Conservation (phyloP, 1,140 invertebrate genomes). For the Drosophila repletoides region DNA sequence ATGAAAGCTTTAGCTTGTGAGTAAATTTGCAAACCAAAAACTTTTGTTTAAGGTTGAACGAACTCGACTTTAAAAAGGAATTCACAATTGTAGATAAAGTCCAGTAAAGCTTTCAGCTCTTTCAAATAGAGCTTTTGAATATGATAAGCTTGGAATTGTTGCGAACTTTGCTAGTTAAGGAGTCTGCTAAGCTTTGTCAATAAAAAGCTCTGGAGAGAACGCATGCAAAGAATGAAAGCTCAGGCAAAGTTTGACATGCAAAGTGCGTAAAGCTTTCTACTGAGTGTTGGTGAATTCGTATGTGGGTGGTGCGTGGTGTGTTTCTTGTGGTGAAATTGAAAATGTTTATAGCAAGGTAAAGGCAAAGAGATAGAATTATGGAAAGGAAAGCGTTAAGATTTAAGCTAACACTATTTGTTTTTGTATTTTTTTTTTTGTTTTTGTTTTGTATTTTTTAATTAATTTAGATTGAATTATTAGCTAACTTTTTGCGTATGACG, state of each 20-base stretch:
- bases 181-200: neutral
- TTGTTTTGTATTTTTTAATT: neutral
- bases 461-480: slow-evolving; percentile 18
- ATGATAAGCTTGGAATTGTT: neutral
- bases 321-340: slow-evolving; percentile 11
- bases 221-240: neutral
- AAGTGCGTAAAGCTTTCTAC: neutral
- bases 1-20: too few species aligned
- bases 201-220: slow-evolving; percentile 5
- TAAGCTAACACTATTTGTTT: neutral
- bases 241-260: neutral
- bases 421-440: slow-evolving; percentile 15
- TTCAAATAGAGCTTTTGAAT: too few species aligned
- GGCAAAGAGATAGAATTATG: neutral
- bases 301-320: too few species aligned
- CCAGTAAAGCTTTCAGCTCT: too few species aligned
- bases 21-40: neutral
- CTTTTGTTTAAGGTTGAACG: neutral
- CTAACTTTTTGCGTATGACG: slow-evolving; percentile 82
- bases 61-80: neutral
- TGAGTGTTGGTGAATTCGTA: neutral
- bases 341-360: slow-evolving; percentile 17
- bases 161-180: too few species aligned
- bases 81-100: too few species aligned
- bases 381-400: neutral